Conservation (phyloP, 2,797 vertebrate genomes). For the Argya squamiceps region DNA sequence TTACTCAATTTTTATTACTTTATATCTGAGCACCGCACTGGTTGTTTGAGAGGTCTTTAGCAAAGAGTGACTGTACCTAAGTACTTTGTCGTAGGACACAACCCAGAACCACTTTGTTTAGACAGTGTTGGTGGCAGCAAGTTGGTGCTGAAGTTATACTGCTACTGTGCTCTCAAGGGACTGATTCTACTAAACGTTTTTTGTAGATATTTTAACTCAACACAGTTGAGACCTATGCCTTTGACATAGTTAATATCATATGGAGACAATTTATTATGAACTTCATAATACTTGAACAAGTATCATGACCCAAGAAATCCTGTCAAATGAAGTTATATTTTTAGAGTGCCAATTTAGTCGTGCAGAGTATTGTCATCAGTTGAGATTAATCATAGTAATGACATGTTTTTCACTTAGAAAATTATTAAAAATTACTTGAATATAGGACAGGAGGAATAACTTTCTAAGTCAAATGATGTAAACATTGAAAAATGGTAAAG, state of each 20-base stretch:
- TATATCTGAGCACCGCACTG: background rate
- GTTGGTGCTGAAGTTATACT: background rate
- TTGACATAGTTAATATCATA: background rate
- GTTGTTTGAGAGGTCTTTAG: background rate
- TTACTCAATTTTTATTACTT: background rate
- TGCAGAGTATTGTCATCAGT: slow-evolving; percentile 6
- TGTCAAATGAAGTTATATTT: background rate
- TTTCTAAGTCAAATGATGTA: slow-evolving; percentile 33
- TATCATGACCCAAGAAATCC: background rate
- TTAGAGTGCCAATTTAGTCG: background rate
- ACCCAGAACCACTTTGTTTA: background rate
- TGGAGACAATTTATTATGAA: slow-evolving; percentile 32
- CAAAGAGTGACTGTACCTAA: background rate
- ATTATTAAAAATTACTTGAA: slow-evolving; percentile 42
- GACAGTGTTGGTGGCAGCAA: background rate
- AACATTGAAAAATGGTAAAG: slow-evolving; percentile 28
- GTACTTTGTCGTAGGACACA: background rate
- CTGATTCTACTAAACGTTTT: background rate
- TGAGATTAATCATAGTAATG: slow-evolving; percentile 56
- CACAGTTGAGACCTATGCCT: background rate
- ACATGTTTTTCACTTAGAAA: slow-evolving; percentile 31
- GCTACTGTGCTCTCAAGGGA: background rate
- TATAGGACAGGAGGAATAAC: background rate
- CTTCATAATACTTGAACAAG: slow-evolving; percentile 13
- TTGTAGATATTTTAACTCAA: background rate